Evolutionary conservation across 2,797 vertebrate genomes (phyloP), one percentile per base, ranked within the genome.

Genomic region (Denticeps clupeoides): DNA sequence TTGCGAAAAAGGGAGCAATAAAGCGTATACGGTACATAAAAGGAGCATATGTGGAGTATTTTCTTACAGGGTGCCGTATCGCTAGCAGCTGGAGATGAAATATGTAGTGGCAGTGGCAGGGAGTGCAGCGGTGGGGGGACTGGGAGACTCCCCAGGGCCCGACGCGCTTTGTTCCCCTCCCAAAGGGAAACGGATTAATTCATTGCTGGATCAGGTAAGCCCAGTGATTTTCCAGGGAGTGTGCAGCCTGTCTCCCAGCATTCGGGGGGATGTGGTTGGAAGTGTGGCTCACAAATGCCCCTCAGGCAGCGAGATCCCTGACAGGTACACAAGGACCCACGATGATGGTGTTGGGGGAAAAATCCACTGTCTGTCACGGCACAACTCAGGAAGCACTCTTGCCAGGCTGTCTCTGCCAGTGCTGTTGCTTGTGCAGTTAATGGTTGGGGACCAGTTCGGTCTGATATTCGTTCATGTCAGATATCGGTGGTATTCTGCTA

Each of bases 291-390:
- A 38, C 58, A 65, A 53, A 63, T 55, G 55, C 65, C 73, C 74
- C 75, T 72, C 67, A 72, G 77, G 77, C 77, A 74, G 73, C 71
- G 65, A 51, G 55, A 64, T 68, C 65, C 63, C 59, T 82, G 78
- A 77, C 81, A 82, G 80, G 73, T 80, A 68, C 60, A 67, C 45
- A 22, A 65, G 64, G 63, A 67, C 53, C 63, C 61, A 62, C 47
- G 47, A 38, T 56, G 56, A 63, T 62, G 59, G 57, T 44, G 46
- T 63, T 57, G 27, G 18, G 25, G 21, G 59, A 64, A 75, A 70
- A 65, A 69, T 55, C 45, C 31, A 47, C 49, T 53, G 49, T 81
- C 73, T 69, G 72, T 79, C 72, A 71, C 55, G 10, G 52, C 45
- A 55, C 69, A 73, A 72, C 80, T 74, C 77, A 80, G 47, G 33